phyloP scores from a whole-genome alignment of 2,888 invertebrate genomes.

The Hyalella azteca region DNA sequence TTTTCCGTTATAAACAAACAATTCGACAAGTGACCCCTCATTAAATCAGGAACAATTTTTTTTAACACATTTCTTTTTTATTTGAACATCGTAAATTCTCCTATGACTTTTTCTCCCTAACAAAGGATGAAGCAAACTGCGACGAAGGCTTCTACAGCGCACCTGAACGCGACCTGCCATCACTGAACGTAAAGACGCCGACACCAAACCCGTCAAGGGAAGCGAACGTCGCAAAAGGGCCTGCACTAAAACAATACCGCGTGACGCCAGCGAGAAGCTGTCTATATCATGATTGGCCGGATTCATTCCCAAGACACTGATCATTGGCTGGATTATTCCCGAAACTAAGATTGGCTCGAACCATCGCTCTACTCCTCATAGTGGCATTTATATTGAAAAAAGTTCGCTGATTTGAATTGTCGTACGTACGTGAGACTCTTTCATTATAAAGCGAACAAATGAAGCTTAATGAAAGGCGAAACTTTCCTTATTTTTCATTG shows the following conservation, averaged over 20 bases:
- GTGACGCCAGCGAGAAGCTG: not conserved
- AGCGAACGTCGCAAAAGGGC: not conserved
- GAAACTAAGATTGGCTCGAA: conserved; percentile 18
- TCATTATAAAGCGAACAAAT: conserved; percentile 21
- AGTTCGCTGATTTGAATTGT: conserved; percentile 15
- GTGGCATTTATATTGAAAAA: conserved; percentile 10
- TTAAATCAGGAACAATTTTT: no score
- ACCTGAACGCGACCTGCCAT: no score
- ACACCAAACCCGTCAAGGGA: no score
- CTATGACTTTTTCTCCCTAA: no score
- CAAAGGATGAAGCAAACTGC: no score
- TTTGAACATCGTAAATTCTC: no score
- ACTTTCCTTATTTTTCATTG: conserved; percentile 13
- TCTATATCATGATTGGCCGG: not conserved
- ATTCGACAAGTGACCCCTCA: no score
- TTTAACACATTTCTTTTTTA: no score
- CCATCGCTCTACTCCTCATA: not conserved
- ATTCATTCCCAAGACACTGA: not conserved
- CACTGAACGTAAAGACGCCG: no score
- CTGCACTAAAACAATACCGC: not conserved
- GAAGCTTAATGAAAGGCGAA: conserved; percentile 6
- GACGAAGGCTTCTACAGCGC: no score
- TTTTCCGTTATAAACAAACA: no score
- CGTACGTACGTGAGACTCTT: conserved; percentile 17
- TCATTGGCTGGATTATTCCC: conserved; percentile 24